Percentiles rank a stretch among this genome's conserved stretches.
Conservation (phyloP, 2,888 invertebrate species). For the Saturnia japonica region DNA sequence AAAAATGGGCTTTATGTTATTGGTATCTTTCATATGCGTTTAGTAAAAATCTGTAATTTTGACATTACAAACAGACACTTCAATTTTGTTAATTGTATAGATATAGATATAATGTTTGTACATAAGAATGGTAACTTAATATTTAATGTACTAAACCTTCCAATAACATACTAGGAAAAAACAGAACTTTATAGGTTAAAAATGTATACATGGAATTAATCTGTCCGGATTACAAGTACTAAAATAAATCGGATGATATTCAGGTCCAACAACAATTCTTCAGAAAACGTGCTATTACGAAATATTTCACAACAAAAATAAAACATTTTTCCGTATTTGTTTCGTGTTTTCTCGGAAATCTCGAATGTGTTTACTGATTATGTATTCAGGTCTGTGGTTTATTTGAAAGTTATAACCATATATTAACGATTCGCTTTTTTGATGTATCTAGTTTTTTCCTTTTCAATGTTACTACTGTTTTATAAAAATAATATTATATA, state of each 20-base stretch:
- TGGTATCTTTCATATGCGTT: no score
- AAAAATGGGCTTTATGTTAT: no score
- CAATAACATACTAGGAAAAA: no score
- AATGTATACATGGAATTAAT: no score
- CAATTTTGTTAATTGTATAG: no score
- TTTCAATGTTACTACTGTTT: conserved; percentile 6
- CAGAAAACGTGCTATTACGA: not conserved
- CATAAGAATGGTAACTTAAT: no score
- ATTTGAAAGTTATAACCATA: not conserved
- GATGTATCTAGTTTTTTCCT: not conserved
- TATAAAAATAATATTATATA: not conserved
- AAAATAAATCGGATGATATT: not conserved
- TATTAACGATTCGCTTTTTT: not conserved
- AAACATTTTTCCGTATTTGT: not conserved
- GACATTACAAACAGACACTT: no score
- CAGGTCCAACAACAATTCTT: not conserved
- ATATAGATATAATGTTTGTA: no score
- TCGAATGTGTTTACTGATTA: not conserved
- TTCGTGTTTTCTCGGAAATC: conserved; percentile 12
- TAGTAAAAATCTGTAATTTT: no score
- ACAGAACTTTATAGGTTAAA: no score
- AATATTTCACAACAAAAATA: not conserved
- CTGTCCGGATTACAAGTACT: no score
- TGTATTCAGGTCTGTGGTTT: conserved; percentile 1
- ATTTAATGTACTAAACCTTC: no score